Base-by-base conservation (phyloP, 2,113 vertebrate genomes). In the Hippocampus mohnikei region DNA sequence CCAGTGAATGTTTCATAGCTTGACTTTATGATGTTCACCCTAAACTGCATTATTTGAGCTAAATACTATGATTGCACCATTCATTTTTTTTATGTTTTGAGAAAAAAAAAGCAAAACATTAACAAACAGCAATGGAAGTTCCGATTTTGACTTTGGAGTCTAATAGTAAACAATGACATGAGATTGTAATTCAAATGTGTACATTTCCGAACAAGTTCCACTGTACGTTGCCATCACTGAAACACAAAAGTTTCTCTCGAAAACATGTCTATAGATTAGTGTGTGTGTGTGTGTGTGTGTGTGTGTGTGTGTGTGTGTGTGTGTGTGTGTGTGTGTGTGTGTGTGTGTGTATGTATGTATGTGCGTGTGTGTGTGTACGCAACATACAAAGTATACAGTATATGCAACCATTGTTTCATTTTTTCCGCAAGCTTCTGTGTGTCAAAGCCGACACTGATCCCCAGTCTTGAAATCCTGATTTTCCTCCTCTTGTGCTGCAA, bases 381-480 rank as follows among this genome's bases (percentile, higher is more conserved):
- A 5, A 37, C 37, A 62, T 41, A 37, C 33, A 37, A 37, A 37
- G 33, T 37, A 37, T 37, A 37, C 33, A 37, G 33, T 20, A 27
- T 16, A 40, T 69, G 21, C 10, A 10, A 29, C 37, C 13, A 42
- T 71, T 69, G n/a, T 67, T 72, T 56, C 20, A 41, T 61, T 56
- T 67, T 67, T n/a, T 6, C n/a, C 55, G 11, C 12, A 25, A 12
- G 53, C 23, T 55, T n/a, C 52, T n/a, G 20, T 71, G 46, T 69
- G 23, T 80, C 70, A 55, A 55, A 55, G n/a, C 37, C 61, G 65
- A 79, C 46, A 82, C 67, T 77, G 72, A 80, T 70, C 72, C 72
- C 1, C 13, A 33, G 29, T 66, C 33, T 65, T 41, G 71, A 71
- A 81, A 84, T 80, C 80, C 58, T 25, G 76, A 82, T 67, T 77